A percentile compares a stretch with the other conserved stretches of the same genome.
Evolutionary conservation across 2,797 vertebrate genomes (phyloP).

Genomic region (Perodicticus potto): DNA sequence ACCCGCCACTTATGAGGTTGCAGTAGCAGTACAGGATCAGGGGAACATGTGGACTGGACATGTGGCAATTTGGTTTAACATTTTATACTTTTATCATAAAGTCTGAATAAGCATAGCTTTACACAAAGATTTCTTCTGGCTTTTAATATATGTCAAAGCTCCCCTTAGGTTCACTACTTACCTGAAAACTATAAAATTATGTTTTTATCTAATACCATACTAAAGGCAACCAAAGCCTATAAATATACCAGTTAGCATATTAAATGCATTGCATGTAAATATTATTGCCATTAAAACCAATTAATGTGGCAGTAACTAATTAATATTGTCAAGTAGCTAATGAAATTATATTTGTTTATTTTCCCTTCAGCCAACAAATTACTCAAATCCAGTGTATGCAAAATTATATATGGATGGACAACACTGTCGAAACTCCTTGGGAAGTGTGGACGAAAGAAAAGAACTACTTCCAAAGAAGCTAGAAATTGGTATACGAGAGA

Average conservation of each 20-base stretch:
- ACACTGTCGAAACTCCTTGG: slow-evolving; percentile 98
- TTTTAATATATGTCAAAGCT: not conserved
- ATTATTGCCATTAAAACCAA: not conserved
- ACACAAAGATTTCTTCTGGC: not conserved
- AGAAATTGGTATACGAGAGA: slow-evolving; percentile 99
- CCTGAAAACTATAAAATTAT: slow-evolving; percentile 13
- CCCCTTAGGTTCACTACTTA: not conserved
- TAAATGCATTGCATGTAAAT: not conserved
- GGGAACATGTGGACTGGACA: not conserved
- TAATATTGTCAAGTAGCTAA: not conserved
- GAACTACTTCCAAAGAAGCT: slow-evolving; percentile 99
- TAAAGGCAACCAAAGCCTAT: not conserved
- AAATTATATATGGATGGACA: slow-evolving; percentile 98
- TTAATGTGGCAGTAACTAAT: not conserved
- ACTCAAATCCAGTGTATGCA: slow-evolving; percentile 98
- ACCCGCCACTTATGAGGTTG: not conserved
- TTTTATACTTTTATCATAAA: slow-evolving; percentile 26
- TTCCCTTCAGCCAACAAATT: slow-evolving; percentile 95
- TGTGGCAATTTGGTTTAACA: not conserved
- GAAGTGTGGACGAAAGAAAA: slow-evolving; percentile 98
- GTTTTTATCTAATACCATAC: not conserved
- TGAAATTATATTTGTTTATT: slow-evolving; percentile 50
- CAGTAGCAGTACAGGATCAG: not conserved
- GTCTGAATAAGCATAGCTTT: not conserved
- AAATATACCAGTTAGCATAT: slow-evolving; percentile 17